Evolutionary conservation across 30 jellyfish, hydroid and myxozoan genomes (phyloP), one percentile per base, ranked within the genome.

Genomic region (Cassiopea xamachana): DNA sequence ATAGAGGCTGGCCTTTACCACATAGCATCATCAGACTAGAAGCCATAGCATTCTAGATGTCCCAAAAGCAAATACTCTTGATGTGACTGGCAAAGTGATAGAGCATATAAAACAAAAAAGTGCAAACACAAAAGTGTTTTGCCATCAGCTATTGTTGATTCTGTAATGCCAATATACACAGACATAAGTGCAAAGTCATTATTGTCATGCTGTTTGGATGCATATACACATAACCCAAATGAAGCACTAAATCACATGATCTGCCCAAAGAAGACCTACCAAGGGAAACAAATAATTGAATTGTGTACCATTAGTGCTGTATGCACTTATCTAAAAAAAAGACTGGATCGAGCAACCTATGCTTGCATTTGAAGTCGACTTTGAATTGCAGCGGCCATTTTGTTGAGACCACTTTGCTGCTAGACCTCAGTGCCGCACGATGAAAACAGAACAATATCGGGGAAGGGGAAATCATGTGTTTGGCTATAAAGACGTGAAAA

Each of bases 151-250:
- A 27, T 27, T 27, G 39, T 27, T 27, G 39, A 27, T n/a, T n/a
- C 39, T 27, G 39, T 27, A 27, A 27, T 27, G 39, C 39, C 39
- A 27, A 83, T 50, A 83, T 83, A 46, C 75, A 59, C 48, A 59
- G 97, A 76, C 80, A 75, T 90, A 8, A 84, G 97, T 51, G 74
- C 76, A 83, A 96, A 91, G 9, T 48, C 19, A 13, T 73, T 90
- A 48, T 61, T 90, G 84, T 12, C 78, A 46, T 48, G 61, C 18
- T 27, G 39, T 27, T 27, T 89, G 96, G 80, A 79, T 58, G 39
- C 39, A 27, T 27, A 27, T 27, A 27, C 39, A 27, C 39, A 27
- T 27, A 27, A 27, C 39, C 39, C 61, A 48, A 16, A 88, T 79
- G 45, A 88, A 79, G 81, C 87, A 3, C 60, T 88, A 76, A 88